Evolutionary conservation across 35 echinoderm and acorn worm genomes (phyloP), one percentile per base, ranked within the genome.

Genomic region (Diadema setosum): DNA sequence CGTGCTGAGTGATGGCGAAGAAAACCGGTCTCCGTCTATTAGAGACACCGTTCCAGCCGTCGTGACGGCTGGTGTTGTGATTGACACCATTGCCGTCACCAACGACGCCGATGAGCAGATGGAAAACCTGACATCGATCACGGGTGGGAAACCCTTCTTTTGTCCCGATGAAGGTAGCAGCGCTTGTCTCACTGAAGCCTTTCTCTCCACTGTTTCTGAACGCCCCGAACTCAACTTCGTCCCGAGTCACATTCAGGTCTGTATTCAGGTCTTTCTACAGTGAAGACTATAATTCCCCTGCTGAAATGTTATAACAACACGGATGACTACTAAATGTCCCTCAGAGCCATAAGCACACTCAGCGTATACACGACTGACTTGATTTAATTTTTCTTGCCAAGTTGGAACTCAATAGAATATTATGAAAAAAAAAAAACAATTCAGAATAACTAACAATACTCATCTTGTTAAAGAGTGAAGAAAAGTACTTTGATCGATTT

Each of bases 41-140:
- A 40, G 15, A 39, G 56, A 65, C 21, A 40, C 59, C 15, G 21
- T 25, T 20, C n/a, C 61, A 2, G 56, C 61, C 20, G 65, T 85
- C 35, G 29, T 64, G 4, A 42, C 61, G 1, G 17, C 83, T 7
- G 83, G 83, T 24, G 83, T 85, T 31, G 41, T 85, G 18, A 65
- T 85, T 63, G 83, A 85, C 37, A 85, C 83, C 17, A 63, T 85
- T 18, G 32, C 83, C 6, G 41, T 85, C 16, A 65, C 55, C 55
- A 63, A 85, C 56, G 8, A n/a, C 17, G 56, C 57, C 20, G 57
- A 85, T n/a, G 32, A 40, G 55, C 14, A 39, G 30, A 61, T 85
- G 83, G 52, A 85, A 42, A 30, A 42, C 37, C 55, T 85, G 4
- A 34, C 83, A 12, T 12, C 25, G 2, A 64, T 0, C 1, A 85